Percentiles rank a stretch among this genome's conserved stretches.
These are phyloP conservation scores for Hydrotaea diabolus DNA, from an alignment of 2,888 invertebrate species.

Conservation along the genomic window DNA sequence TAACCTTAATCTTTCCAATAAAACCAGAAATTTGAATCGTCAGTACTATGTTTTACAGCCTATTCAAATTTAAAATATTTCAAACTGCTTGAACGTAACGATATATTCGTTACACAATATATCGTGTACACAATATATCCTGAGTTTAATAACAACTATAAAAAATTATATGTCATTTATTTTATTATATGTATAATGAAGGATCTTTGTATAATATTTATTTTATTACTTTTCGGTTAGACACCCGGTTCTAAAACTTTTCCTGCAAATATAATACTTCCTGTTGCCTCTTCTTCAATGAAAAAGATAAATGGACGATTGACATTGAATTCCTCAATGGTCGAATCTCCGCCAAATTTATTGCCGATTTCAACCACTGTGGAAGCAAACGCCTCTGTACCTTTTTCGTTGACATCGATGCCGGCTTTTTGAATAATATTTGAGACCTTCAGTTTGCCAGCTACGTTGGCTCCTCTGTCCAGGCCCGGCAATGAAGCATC, in stretches of 20 bases:
- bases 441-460: slow-evolving; percentile 84
- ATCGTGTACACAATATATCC: no score
- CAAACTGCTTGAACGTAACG: no score
- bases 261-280: slow-evolving; percentile 89
- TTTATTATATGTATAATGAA: no score
- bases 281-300: slow-evolving; percentile 88
- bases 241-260: slow-evolving; percentile 85
- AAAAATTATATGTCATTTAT: no score
- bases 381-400: slow-evolving; percentile 86
- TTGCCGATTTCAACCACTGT: slow-evolving; percentile 85
- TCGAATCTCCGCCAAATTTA: slow-evolving; percentile 82
- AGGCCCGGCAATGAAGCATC: slow-evolving; percentile 87
- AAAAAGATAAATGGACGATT: slow-evolving; percentile 90
- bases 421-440: slow-evolving; percentile 89
- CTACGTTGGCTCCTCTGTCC: slow-evolving; percentile 84
- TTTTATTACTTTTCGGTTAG: slow-evolving; percentile 9
- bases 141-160: no score
- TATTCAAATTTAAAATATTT: no score
- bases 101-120: no score
- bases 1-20: no score
- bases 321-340: slow-evolving; percentile 84
- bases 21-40: no score
- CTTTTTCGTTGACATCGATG: slow-evolving; percentile 89
- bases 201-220: no score
- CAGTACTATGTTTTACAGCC: no score